Conservation (phyloP, 2,113 vertebrate genomes). For the Laticauda colubrina region DNA sequence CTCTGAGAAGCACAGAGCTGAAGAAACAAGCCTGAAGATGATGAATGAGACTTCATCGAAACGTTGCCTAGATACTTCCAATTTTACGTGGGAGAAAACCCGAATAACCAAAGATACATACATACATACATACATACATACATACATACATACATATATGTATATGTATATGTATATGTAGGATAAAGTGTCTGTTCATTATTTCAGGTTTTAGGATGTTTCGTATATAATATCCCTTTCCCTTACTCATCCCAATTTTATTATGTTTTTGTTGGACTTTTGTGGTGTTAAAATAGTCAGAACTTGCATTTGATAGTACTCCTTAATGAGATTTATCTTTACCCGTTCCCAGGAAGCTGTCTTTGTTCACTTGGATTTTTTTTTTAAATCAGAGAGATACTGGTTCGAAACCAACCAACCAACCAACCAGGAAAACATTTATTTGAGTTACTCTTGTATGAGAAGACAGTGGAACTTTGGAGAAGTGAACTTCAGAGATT, state of each 20-base stretch:
- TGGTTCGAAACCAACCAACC: background rate
- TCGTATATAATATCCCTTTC: background rate
- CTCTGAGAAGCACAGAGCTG: no score
- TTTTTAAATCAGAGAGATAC: background rate
- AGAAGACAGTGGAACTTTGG: background rate
- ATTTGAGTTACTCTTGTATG: background rate
- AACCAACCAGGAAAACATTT: background rate
- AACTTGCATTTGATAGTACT: background rate
- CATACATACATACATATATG: no score
- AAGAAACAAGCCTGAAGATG: no score
- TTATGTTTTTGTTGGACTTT: background rate
- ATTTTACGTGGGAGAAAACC: no score
- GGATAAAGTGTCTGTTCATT: background rate
- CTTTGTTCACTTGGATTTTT: background rate
- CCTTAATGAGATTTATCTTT: background rate
- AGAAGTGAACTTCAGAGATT: background rate
- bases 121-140: no score
- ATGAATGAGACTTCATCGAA: no score
- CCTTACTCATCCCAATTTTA: background rate
- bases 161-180: background rate
- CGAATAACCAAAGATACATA: no score
- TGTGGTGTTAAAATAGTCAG: background rate
- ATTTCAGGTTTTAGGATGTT: background rate
- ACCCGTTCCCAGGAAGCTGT: background rate
- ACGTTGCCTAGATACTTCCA: no score